Evolutionary conservation across 1,140 invertebrate species (phyloP).

Genomic region (Gryon sp.): DNA sequence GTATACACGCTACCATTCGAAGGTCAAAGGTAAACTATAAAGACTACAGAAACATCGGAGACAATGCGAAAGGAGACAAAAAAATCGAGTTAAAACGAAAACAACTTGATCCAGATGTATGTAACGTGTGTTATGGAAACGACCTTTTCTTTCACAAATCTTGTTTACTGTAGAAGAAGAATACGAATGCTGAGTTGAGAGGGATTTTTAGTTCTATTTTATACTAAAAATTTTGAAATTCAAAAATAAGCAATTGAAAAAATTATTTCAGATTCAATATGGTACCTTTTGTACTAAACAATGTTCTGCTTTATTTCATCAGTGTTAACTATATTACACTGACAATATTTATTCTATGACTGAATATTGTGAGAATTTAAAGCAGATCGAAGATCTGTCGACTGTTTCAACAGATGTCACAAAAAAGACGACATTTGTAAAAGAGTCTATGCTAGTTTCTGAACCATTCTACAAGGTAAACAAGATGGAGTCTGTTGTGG

Average conservation of each 20-base stretch:
- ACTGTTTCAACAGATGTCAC: constrained; percentile 45
- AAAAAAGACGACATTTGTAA: constrained; percentile 58
- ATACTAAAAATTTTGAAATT: no score
- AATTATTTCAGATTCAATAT: no score
- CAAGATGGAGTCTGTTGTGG: constrained; percentile 67
- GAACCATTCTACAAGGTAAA: constrained; percentile 71
- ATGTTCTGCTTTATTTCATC: no score
- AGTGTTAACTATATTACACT: no score
- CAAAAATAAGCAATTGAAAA: no score
- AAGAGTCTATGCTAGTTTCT: constrained; percentile 56
- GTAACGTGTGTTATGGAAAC: constrained; percentile 22
- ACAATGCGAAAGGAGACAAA: constrained; percentile 8
- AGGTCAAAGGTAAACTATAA: constrained; percentile 39
- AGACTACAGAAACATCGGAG: constrained; percentile 40
- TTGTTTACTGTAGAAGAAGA: not conserved
- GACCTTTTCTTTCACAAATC: constrained; percentile 46
- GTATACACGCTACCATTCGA: constrained; percentile 10
- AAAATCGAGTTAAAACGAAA: constrained; percentile 12
- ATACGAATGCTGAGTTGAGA: no score
- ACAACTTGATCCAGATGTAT: constrained; percentile 47
- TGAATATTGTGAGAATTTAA: constrained; percentile 2
- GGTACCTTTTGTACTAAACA: no score
- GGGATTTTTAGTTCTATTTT: no score
- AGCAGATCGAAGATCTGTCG: constrained; percentile 20
- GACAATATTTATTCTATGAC: constrained; percentile 13